A percentile compares a stretch with the other conserved stretches of the same genome.
These are phyloP conservation scores for Platorchestia sp. DNA, from an alignment of 1,140 invertebrate genomes.

Conservation along the genomic window DNA sequence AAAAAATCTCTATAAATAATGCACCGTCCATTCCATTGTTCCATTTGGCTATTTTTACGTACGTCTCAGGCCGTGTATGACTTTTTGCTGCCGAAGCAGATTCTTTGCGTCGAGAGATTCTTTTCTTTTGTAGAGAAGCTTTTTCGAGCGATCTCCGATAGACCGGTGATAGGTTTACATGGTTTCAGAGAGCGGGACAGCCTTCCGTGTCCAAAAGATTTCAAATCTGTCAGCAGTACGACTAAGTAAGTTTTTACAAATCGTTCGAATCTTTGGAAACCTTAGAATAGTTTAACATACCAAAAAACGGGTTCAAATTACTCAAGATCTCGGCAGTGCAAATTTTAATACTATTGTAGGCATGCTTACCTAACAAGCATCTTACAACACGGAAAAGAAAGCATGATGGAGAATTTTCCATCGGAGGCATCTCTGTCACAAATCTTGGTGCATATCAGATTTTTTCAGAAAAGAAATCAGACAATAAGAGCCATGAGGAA, in stretches of 20 bases:
- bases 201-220: conserved; percentile 12
- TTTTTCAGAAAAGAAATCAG: not conserved
- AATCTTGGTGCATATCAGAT: not conserved
- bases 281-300: not conserved
- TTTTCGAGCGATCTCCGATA: conserved; percentile 51
- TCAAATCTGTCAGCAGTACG: conserved; percentile 4
- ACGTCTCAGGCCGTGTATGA: conserved; percentile 51
- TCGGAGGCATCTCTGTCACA: not conserved
- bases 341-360: not conserved
- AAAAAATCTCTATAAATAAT: conserved; percentile 51
- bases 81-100: conserved; percentile 49
- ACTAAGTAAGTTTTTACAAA: conserved; percentile 8
- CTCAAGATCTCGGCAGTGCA: not conserved
- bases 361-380: not conserved
- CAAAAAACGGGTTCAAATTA: not conserved
- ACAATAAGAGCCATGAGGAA: not conserved
- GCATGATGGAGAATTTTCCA: not conserved
- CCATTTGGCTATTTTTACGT: conserved; percentile 53
- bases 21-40: conserved; percentile 48
- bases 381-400: not conserved
- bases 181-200: conserved; percentile 22
- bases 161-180: conserved; percentile 51
- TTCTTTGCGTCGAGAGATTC: conserved; percentile 35
- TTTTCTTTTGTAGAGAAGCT: not conserved
- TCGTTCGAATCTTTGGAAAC: not conserved